A percentile compares a stretch with the other conserved stretches of the same genome.
phyloP scores from a whole-genome alignment of 2,888 invertebrate genomes.

The Scaeva pyrastri region DNA sequence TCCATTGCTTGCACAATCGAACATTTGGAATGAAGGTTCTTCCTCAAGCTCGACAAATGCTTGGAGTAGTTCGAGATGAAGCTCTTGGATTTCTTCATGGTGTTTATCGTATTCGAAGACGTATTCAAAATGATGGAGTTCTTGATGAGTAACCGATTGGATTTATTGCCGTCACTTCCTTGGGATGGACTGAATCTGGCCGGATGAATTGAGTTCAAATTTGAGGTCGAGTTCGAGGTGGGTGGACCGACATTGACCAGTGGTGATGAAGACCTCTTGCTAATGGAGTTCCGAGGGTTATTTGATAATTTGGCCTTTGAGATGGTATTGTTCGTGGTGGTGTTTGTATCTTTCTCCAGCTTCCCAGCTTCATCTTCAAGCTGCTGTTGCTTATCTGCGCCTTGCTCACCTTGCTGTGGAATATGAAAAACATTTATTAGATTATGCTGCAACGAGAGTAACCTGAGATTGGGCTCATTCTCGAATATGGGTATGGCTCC shows the following conservation, averaged over 20 bases:
- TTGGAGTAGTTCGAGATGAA: constrained; percentile 81
- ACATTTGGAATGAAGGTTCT: constrained; percentile 77
- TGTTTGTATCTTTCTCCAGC: constrained; percentile 43
- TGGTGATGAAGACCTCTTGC: constrained; percentile 78
- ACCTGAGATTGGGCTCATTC: constrained; percentile 91
- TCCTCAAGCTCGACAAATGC: constrained; percentile 79
- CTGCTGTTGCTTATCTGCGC: constrained; percentile 32
- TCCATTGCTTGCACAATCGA: constrained; percentile 48
- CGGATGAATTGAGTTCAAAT: constrained; percentile 40
- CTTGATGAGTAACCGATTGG: constrained; percentile 55
- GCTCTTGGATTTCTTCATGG: constrained; percentile 82
- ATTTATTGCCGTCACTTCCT: constrained; percentile 62
- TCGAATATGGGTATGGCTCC: constrained; percentile 92
- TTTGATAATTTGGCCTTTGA: constrained; percentile 79
- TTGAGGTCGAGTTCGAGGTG: too few relatives aligned
- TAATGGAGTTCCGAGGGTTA: constrained; percentile 70
- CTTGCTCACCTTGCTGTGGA: constrained; percentile 79
- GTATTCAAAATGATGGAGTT: constrained; percentile 65
- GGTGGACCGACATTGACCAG: constrained; percentile 45
- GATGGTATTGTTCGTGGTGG: constrained; percentile 71
- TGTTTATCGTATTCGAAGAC: constrained; percentile 28
- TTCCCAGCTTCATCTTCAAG: constrained; percentile 7
- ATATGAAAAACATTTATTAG: constrained; percentile 87
- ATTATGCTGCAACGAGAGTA: constrained; percentile 97
- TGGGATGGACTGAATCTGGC: constrained; percentile 60